phyloP scores from a whole-genome alignment of 2,888 invertebrate genomes.

The Amphimallon solstitiale region DNA sequence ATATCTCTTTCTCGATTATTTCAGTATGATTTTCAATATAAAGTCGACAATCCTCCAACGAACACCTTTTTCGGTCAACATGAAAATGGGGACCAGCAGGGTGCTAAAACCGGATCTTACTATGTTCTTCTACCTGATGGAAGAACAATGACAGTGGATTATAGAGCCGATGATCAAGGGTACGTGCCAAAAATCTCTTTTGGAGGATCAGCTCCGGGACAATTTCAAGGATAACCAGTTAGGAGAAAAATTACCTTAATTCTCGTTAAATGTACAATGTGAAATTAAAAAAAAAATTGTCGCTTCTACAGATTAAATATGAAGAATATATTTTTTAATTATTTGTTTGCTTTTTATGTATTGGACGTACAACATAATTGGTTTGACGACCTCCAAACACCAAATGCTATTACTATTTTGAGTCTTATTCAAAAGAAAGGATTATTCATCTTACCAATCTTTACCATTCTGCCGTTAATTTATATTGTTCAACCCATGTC shows the following conservation, averaged over 20 bases:
- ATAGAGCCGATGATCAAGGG: slow-evolving; percentile 77
- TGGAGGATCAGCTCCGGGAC: slow-evolving; percentile 56
- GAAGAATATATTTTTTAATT: too few species aligned
- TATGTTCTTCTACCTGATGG: slow-evolving; percentile 76
- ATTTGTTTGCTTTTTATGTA: too few species aligned
- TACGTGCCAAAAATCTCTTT: slow-evolving; percentile 77
- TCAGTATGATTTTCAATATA: slow-evolving; percentile 79
- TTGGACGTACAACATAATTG: too few species aligned
- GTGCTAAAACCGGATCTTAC: slow-evolving; percentile 74
- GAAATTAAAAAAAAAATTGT: background rate
- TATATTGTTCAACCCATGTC: too few species aligned
- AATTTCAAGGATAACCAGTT: slow-evolving; percentile 35
- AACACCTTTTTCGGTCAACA: slow-evolving; percentile 75
- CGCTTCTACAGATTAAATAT: too few species aligned
- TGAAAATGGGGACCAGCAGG: slow-evolving; percentile 72
- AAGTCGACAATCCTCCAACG: slow-evolving; percentile 77
- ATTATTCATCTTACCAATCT: too few species aligned
- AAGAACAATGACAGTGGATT: slow-evolving; percentile 77
- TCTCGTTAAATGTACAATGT: background rate
- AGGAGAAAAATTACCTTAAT: background rate
- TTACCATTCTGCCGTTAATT: too few species aligned
- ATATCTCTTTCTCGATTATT: slow-evolving; percentile 41
- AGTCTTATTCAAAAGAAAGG: too few species aligned
- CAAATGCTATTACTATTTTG: too few species aligned
- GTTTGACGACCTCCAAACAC: too few species aligned